A percentile compares a stretch with the other conserved stretches of the same genome.
These are phyloP conservation scores for Crenichthys baileyi DNA, from an alignment of 2,797 vertebrate species.

Conservation along the genomic window DNA sequence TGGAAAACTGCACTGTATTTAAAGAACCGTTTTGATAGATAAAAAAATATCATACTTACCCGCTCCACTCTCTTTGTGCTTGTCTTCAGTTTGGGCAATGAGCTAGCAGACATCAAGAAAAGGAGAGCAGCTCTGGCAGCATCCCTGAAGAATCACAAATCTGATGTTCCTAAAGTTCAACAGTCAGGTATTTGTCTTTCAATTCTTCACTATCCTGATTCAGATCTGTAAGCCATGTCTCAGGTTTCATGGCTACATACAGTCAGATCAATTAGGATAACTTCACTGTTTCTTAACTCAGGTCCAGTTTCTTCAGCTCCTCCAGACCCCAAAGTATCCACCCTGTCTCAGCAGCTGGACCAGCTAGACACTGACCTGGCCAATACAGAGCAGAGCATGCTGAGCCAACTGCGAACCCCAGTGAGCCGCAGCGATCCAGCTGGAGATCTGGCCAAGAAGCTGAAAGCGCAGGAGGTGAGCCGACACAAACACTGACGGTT, in stretches of 20 bases:
- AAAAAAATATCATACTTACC: background rate
- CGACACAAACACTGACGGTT: background rate
- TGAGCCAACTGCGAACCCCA: conserved; percentile 85
- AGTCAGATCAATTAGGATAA: background rate
- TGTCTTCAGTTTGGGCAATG: conserved; percentile 83
- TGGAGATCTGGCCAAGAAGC: conserved; percentile 85
- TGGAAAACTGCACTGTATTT: background rate
- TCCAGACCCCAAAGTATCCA: conserved; percentile 79
- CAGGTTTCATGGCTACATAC: background rate
- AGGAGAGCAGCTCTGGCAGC: conserved; percentile 77
- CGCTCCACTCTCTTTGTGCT: background rate
- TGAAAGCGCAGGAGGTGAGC: conserved; percentile 89
- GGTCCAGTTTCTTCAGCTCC: conserved; percentile 66
- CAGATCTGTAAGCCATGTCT: background rate
- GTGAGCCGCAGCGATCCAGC: conserved; percentile 79
- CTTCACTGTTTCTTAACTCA: conserved; percentile 35
- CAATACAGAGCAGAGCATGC: conserved; percentile 80
- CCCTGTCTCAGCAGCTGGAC: conserved; percentile 82
- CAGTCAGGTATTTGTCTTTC: conserved; percentile 66
- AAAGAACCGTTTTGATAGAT: background rate
- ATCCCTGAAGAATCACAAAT: conserved; percentile 76
- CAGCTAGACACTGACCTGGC: conserved; percentile 82
- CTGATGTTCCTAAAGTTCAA: conserved; percentile 57
- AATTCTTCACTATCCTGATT: background rate
- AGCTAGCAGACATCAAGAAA: conserved; percentile 87